Evolutionary conservation across 2,113 vertebrate species (phyloP), one percentile per base, ranked within the genome.

Genomic region (Meriones unguiculatus): DNA sequence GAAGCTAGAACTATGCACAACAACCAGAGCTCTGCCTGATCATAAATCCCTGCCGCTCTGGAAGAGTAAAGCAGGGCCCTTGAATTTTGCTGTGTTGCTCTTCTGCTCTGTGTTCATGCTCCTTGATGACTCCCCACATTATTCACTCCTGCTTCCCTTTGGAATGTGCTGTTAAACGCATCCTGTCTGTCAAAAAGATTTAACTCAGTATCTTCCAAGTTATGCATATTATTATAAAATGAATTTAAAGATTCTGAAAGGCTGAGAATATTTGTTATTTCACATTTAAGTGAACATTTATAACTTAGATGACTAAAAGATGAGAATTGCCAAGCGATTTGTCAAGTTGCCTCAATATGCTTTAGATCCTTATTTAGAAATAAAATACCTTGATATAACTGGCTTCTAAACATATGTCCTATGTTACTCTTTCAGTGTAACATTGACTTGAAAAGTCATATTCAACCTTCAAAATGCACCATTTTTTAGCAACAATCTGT

Each of bases 391-490:
- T 90, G 62, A 35, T 67, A 35, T 41, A 35, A 85, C 52, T 82
- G 59, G 18, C 35, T 95, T 93, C 57, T 92, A 92, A 73, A n/a
- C 41, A 95, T 96, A 78, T 92, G 57, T 57, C 77, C 25, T 75
- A n/a, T 62, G 20, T 90, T 89, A 73, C 80, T 84, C 50, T 78
- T 69, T 86, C 88, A 78, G 54, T 72, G 82, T 93, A 72, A 54
- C 24, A 87, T 90, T 97, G 87, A 93, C 77, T 95, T 62, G 92
- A 96, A 97, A 57, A 97, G 96, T 97, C 92, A 97, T 90, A 94
- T 87, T 57, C 52, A 84, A 30, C 59, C 80, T 97, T 97, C 92
- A 97, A 97, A 97, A 59, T 88, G 57, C 65, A 15, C 35, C 11
- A 25, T 62, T 62, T 82, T 62, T n/a, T 15, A 82, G 80, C 80